These are phyloP conservation scores for Naso thynnoides DNA, from an alignment of 2,797 vertebrate species.

Conservation along the genomic window DNA sequence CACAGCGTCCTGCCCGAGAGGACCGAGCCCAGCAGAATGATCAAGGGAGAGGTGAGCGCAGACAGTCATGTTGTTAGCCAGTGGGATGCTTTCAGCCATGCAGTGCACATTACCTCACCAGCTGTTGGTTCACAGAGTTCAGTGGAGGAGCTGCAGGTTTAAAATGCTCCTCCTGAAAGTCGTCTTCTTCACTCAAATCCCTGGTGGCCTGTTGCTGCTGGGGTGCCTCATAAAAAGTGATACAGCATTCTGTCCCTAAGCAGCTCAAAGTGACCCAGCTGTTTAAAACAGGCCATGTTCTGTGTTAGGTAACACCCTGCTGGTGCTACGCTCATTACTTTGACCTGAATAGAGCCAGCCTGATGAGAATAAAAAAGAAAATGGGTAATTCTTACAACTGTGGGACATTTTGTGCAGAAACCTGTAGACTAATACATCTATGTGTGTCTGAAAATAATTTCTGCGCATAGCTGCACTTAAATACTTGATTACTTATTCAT, in stretches of 20 bases:
- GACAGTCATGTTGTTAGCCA: not conserved
- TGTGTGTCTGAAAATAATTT: not conserved
- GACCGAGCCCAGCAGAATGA: conserved; percentile 43
- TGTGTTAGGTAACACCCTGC: conserved; percentile 70
- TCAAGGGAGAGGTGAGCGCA: conserved; percentile 75
- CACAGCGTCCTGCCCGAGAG: conserved; percentile 63
- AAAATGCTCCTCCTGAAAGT: conserved; percentile 45
- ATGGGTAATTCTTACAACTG: conserved; percentile 13
- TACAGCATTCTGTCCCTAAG: conserved; percentile 67
- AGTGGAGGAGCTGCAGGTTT: conserved; percentile 23
- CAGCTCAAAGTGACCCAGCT: conserved; percentile 80
- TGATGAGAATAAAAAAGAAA: conserved; percentile 41
- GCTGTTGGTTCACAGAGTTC: not conserved
- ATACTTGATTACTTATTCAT: not conserved
- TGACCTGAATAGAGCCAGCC: conserved; percentile 73
- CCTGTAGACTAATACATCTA: not conserved
- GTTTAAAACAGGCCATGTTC: conserved; percentile 75
- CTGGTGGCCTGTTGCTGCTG: conserved; percentile 46
- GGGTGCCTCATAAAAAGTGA: conserved; percentile 56
- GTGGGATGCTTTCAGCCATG: not conserved
- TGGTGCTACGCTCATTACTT: conserved; percentile 61
- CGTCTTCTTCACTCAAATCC: conserved; percentile 47
- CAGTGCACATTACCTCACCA: not conserved
- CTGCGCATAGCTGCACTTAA: not conserved
- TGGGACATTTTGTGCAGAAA: conserved; percentile 21